Base-by-base conservation (phyloP, 1,140 invertebrate genomes). In the Teleopsis dalmanni region DNA sequence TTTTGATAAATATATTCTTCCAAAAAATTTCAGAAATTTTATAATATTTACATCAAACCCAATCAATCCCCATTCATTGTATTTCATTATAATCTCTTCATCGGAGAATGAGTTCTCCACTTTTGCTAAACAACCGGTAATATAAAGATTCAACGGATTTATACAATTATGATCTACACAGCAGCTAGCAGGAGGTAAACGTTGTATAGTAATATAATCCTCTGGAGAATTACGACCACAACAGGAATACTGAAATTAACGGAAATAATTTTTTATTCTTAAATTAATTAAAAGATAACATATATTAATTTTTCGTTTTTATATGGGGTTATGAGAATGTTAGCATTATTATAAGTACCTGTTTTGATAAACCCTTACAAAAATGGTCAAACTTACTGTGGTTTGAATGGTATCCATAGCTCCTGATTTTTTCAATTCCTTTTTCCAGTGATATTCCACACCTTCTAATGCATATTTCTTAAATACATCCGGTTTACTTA, bases 171-270 rank as follows among this genome's bases (percentile, higher is more conserved):
- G 46, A 2, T 61, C 55, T 26, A 57, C 57, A 55, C 70, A 71
- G 55, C 76, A 80, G 54, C 60, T 75, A 11, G 51, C 57, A 8
- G 64, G 64, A 14, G 59, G 57, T 9, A 57, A 62, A 48, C 70
- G 58, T 4, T 49, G 35, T 13, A 70, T 51, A 2, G 19, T 7
- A 4, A 60, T 25, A 55, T 75, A 81, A 53, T 81, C 76, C 0
- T 48, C 22, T 0, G 71, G 55, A 16, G 67, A 59, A 7, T 70
- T 54, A 26, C 76, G 64, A n/a, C 83, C 83, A 61, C 83, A 85
- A 56, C 83, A 85, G n/a, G 72, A 11, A 19, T 79, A 66, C 81
- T 84, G 54, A 8, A 74, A 70, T 40, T 42, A 16, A 23, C 31
- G 18, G 10, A 33, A 3, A 40, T 3, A 13, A 13, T 4, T 29